These are phyloP conservation scores for Montipora capricornis DNA, from an alignment of 64 coral and sea anemone genomes.

Conservation along the genomic window DNA sequence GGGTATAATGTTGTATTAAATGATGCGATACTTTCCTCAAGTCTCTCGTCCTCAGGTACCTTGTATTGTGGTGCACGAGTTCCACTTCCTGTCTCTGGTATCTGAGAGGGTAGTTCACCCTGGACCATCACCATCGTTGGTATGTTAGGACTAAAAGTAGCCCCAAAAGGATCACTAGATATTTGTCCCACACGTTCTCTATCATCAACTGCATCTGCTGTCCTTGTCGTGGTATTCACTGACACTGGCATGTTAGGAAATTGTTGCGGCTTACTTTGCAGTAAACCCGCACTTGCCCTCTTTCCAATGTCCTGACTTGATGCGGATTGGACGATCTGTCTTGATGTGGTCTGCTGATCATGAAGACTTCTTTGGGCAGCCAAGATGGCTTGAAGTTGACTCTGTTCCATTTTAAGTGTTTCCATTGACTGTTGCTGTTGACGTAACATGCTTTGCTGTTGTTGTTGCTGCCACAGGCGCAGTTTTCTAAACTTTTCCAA, in stretches of 20 bases:
- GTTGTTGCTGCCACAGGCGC: slow-evolving; percentile 92
- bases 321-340: neutral
- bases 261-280: slow-evolving; percentile 8
- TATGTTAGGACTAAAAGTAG: neutral
- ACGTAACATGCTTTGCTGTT: slow-evolving; percentile 90
- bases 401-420: slow-evolving; percentile 78
- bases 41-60: neutral
- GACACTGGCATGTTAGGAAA: neutral
- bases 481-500: slow-evolving; percentile 89
- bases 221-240: neutral
- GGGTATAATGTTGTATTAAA: slow-evolving; percentile 36
- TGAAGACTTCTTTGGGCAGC: slow-evolving; percentile 67
- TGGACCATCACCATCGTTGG: neutral
- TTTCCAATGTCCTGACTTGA: neutral
- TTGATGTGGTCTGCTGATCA: neutral
- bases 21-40: neutral
- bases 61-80: neutral
- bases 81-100: neutral
- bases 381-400: slow-evolving; percentile 77
- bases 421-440: slow-evolving; percentile 93
- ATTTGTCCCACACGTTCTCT: neutral
- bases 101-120: neutral
- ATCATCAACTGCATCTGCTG: neutral
- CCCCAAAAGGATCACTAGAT: neutral
- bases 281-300: neutral